Conservation (phyloP, 2,113 vertebrate genomes). For the Diphyllodes magnificus region DNA sequence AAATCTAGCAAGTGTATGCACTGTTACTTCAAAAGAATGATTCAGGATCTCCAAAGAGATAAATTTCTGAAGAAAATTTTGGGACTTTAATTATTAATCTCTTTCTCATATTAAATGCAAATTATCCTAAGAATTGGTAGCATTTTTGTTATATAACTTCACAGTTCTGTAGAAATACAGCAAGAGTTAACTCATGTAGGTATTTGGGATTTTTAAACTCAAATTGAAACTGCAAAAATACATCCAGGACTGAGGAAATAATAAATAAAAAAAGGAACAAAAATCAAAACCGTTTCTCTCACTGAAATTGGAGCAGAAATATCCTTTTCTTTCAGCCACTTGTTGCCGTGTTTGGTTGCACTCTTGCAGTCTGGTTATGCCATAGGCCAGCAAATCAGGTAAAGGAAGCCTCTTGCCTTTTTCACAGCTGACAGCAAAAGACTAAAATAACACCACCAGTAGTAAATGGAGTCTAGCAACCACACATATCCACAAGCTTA, state of each 20-base stretch:
- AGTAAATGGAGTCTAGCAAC: not conserved
- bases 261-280: not conserved
- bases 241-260: not conserved
- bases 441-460: not conserved
- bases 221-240: not conserved
- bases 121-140: not conserved
- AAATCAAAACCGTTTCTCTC: not conserved
- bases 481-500: not conserved
- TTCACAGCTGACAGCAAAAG: not conserved
- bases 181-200: not conserved
- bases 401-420: not conserved
- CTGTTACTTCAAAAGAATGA: not conserved
- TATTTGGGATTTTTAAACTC: not conserved
- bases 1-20: not conserved
- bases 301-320: not conserved
- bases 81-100: not conserved
- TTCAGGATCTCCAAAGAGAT: not conserved
- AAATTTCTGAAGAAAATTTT: not conserved
- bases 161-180: not conserved
- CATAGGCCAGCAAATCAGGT: not conserved
- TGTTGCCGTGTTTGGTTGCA: not conserved
- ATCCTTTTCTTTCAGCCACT: not conserved
- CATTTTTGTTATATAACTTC: not conserved
- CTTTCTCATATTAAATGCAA: not conserved
- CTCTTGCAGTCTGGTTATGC: not conserved